Conservation (phyloP, 2,113 vertebrate species). For the Platanista minor region DNA sequence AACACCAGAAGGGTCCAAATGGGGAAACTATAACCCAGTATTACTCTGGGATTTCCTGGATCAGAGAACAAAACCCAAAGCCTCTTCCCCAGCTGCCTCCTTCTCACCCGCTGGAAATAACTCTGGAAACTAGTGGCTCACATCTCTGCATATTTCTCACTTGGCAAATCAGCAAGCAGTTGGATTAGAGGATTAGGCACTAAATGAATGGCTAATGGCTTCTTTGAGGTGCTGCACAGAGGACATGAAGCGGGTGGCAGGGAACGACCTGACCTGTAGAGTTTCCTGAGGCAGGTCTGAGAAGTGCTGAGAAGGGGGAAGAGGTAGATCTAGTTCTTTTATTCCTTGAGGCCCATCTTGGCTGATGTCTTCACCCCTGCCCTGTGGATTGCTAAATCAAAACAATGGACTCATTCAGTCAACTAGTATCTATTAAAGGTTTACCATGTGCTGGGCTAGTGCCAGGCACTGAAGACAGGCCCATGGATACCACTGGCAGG, state of each 20-base stretch:
- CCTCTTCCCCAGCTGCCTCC: neutral
- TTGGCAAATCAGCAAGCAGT: constrained; percentile 73
- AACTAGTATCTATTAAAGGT: neutral
- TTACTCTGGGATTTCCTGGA: neutral
- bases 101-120: constrained; percentile 18
- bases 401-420: neutral
- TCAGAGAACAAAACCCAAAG: neutral
- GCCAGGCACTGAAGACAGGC: neutral
- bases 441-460: neutral
- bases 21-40: neutral
- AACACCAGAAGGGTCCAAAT: neutral
- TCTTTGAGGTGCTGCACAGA: neutral
- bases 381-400: neutral
- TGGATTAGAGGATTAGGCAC: constrained; percentile 77
- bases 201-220: constrained; percentile 77
- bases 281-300: neutral
- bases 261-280: neutral
- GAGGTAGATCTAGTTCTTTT: neutral
- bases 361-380: neutral
- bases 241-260: neutral
- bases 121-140: constrained; percentile 49
- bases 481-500: accelerated
- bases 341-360: neutral
- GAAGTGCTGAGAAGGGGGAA: neutral
- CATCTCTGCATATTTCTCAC: constrained; percentile 64